Percentiles rank a stretch among this genome's conserved stretches.
Evolutionary conservation across 2,113 vertebrate genomes (phyloP).

Genomic region (Mesembrinibis cayennensis): DNA sequence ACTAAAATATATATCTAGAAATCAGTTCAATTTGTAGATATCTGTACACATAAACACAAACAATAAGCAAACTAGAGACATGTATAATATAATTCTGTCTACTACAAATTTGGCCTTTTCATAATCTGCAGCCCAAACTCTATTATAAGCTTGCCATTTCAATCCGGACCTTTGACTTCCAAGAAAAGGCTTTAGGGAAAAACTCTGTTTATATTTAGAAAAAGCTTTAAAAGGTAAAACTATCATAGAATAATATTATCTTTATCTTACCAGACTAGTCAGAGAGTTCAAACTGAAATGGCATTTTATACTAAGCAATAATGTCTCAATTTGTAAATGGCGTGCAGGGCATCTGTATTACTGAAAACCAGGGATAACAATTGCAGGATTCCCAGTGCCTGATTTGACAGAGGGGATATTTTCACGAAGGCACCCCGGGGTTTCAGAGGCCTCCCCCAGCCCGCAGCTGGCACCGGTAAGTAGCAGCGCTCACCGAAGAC

Average conservation of each 20-base stretch:
- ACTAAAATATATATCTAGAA: background rate
- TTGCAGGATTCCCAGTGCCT: background rate
- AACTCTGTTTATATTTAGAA: constrained; percentile 35
- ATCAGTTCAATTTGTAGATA: background rate
- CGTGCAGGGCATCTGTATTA: background rate
- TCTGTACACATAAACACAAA: background rate
- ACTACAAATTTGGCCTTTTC: constrained; percentile 24
- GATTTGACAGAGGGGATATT: background rate
- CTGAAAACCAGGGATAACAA: background rate
- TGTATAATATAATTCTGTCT: constrained; percentile 9
- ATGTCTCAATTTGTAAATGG: background rate
- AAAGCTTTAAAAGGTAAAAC: constrained; percentile 17
- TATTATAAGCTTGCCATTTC: constrained; percentile 59
- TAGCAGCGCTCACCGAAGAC: background rate
- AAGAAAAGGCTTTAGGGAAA: constrained; percentile 15
- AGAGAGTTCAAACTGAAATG: constrained; percentile 11
- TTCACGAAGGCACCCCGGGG: background rate
- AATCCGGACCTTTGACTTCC: constrained; percentile 33
- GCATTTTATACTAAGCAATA: background rate
- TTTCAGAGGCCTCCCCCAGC: background rate
- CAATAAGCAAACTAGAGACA: constrained; percentile 6
- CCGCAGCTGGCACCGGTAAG: background rate
- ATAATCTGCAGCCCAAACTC: constrained; percentile 49
- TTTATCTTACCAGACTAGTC: constrained; percentile 7
- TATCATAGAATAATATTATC: background rate